phyloP scores from a whole-genome alignment of 2,113 vertebrate species.

The Ageneiosus marmoratus region DNA sequence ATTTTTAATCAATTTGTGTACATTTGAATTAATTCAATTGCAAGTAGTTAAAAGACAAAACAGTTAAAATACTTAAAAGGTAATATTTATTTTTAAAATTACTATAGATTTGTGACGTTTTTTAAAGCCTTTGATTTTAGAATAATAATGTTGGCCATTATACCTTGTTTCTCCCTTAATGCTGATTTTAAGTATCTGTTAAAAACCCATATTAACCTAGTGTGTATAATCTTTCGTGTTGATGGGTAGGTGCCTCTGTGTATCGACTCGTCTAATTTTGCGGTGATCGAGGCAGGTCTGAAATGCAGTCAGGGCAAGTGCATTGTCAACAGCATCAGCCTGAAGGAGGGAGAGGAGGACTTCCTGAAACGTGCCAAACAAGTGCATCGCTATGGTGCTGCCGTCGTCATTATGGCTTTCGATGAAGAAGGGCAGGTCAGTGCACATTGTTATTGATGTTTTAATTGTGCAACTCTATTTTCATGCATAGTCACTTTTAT shows the following conservation, averaged over 20 bases:
- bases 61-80: neutral
- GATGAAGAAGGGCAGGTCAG: conserved; percentile 91
- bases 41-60: neutral
- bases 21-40: neutral
- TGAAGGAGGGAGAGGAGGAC: conserved; percentile 93
- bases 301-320: conserved; percentile 97
- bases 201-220: neutral
- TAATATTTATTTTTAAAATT: neutral
- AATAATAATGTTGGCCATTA: neutral
- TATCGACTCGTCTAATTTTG: conserved; percentile 94
- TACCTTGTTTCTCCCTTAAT: neutral
- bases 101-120: neutral
- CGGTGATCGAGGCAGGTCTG: conserved; percentile 91
- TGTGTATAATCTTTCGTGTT: neutral
- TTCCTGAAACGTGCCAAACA: conserved; percentile 83
- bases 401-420: conserved; percentile 96
- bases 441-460: too few species aligned
- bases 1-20: neutral
- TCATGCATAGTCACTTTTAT: too few species aligned
- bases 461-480: too few species aligned
- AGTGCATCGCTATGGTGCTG: conserved; percentile 87
- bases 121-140: neutral
- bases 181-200: neutral
- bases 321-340: conserved; percentile 96
- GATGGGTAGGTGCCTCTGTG: conserved; percentile 87